Percentiles rank a stretch among this genome's conserved stretches.
Evolutionary conservation across 2,797 vertebrate species (phyloP).

Genomic region (Spatula versicolor): DNA sequence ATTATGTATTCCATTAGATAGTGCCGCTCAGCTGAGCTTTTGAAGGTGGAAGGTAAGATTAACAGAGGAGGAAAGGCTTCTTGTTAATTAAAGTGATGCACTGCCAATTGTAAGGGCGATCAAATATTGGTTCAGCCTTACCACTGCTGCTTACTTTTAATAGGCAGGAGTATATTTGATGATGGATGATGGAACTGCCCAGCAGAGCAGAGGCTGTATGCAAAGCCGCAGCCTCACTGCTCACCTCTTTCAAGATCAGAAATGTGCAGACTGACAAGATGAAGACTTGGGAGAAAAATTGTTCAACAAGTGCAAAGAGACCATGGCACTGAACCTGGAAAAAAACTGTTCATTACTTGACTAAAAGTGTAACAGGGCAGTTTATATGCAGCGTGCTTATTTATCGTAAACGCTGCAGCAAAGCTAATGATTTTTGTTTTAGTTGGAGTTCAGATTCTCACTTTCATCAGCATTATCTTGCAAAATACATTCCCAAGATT

Average conservation of each 20-base stretch:
- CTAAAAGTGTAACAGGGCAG: not conserved
- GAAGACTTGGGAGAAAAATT: not conserved
- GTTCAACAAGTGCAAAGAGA: not conserved
- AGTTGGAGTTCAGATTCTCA: not conserved
- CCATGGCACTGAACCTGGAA: not conserved
- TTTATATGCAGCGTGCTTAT: constrained; percentile 8
- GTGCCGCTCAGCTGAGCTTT: constrained; percentile 27
- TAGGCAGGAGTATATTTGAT: not conserved
- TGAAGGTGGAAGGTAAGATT: constrained; percentile 1
- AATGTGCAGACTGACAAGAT: not conserved
- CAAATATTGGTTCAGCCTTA: constrained; percentile 23
- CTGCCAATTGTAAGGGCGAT: not conserved
- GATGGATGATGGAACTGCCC: not conserved
- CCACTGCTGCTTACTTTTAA: not conserved
- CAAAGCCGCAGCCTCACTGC: not conserved
- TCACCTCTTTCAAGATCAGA: not conserved
- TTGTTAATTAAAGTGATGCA: constrained; percentile 31
- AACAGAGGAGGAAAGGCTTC: not conserved
- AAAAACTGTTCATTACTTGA: not conserved
- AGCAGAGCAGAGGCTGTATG: not conserved
- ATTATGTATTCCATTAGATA: not conserved
- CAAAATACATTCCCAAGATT: constrained; percentile 36
- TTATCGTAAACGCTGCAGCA: constrained; percentile 7
- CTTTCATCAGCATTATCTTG: constrained; percentile 46
- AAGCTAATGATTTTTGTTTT: constrained; percentile 37